phyloP scores from a whole-genome alignment of 2,888 invertebrate genomes.

The Lasioglossum calceatum region DNA sequence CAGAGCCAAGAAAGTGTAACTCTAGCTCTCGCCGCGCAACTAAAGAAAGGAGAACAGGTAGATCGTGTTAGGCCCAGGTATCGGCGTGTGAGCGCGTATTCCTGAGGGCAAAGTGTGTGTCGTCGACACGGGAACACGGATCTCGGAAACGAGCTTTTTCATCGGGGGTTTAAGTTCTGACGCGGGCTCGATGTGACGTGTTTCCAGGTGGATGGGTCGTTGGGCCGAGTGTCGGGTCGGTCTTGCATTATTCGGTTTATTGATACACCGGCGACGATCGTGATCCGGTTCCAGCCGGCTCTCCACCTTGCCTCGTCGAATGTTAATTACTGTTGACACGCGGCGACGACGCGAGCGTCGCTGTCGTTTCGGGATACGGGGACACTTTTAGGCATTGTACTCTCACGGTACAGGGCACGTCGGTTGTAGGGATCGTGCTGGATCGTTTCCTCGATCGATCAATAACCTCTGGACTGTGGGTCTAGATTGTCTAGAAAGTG shows the following conservation, averaged over 20 bases:
- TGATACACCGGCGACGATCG: constrained; percentile 53
- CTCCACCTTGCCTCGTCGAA: constrained; percentile 24
- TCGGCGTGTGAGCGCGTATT: not conserved
- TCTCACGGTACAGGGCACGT: constrained; percentile 40
- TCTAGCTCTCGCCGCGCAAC: not conserved
- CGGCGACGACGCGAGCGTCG: constrained; percentile 27
- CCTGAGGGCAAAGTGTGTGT: not conserved
- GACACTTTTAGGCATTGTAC: constrained; percentile 37
- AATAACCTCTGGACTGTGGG: not conserved
- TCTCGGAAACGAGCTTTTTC: constrained; percentile 56
- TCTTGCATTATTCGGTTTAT: constrained; percentile 64
- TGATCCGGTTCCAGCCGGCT: constrained; percentile 40
- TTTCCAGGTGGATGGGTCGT: constrained; percentile 59
- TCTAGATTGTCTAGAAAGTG: constrained; percentile 1
- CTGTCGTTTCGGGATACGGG: constrained; percentile 8
- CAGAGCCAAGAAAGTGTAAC: not conserved
- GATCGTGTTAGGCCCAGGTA: not conserved
- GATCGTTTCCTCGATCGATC: constrained; percentile 40
- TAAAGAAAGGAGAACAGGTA: not conserved
- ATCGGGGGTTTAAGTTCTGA: constrained; percentile 36
- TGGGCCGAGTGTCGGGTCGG: constrained; percentile 12
- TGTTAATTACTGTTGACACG: constrained; percentile 63
- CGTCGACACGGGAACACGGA: constrained; percentile 17
- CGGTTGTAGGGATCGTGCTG: not conserved
- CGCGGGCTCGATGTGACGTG: constrained; percentile 56